Evolutionary conservation across 92 coral and sea anemone species (phyloP).

Genomic region (Palythoa grandis): DNA sequence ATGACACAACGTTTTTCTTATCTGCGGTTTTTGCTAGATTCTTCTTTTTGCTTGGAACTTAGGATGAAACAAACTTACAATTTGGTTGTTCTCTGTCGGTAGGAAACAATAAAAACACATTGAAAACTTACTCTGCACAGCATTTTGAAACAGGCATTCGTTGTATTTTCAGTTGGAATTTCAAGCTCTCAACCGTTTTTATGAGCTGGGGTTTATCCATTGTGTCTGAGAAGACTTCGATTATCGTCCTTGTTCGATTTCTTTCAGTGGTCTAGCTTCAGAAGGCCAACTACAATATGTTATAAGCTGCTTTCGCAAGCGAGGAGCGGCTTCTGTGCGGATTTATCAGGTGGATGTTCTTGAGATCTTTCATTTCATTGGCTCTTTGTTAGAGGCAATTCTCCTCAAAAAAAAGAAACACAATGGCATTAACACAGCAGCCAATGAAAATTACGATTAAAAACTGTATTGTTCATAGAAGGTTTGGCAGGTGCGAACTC

Average conservation of each 20-base stretch:
- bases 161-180: slow-evolving; percentile 88
- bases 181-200: slow-evolving; percentile 95
- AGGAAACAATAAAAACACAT: slow-evolving; percentile 35
- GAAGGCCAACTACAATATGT: slow-evolving; percentile 15
- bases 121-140: slow-evolving; percentile 90
- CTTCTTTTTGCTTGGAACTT: slow-evolving; percentile 3
- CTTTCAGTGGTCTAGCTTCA: slow-evolving; percentile 11
- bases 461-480: slow-evolving; percentile 29
- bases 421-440: slow-evolving; percentile 32
- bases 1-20: not conserved
- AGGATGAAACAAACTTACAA: slow-evolving; percentile 15
- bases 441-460: slow-evolving; percentile 26
- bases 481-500: slow-evolving; percentile 30
- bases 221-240: slow-evolving; percentile 5
- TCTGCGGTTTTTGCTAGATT: not conserved
- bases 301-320: slow-evolving; percentile 20
- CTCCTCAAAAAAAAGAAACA: slow-evolving; percentile 28
- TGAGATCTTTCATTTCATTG: slow-evolving; percentile 34
- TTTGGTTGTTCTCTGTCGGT: slow-evolving; percentile 43
- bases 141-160: slow-evolving; percentile 97
- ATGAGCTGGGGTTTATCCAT: slow-evolving; percentile 93
- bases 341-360: slow-evolving; percentile 31
- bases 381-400: slow-evolving; percentile 19
- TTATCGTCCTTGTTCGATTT: not conserved
- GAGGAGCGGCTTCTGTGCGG: slow-evolving; percentile 42